These are phyloP conservation scores for Brienomyrus longianalis DNA, from an alignment of 2,113 vertebrate species.

Conservation along the genomic window DNA sequence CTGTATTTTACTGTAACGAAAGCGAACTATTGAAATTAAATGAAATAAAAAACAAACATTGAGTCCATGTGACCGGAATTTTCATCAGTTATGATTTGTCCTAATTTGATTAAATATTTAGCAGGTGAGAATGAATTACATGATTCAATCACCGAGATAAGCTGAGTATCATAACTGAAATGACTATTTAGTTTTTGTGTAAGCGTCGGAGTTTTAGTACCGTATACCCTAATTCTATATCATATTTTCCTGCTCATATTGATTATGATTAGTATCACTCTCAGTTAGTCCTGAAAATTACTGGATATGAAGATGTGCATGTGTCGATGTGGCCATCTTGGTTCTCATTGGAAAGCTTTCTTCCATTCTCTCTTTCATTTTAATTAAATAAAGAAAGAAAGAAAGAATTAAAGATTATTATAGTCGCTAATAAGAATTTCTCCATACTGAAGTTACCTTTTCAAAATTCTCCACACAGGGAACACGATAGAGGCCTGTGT, in stretches of 20 bases:
- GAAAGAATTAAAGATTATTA: too few species aligned
- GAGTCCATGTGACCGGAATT: background rate
- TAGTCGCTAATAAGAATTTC: too few species aligned
- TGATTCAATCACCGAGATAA: background rate
- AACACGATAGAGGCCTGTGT: too few species aligned
- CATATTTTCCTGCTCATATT: background rate
- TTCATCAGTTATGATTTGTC: background rate
- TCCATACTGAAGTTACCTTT: too few species aligned
- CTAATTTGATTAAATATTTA: background rate
- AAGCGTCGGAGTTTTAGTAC: background rate
- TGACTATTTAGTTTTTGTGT: background rate
- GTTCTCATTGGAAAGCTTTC: too few species aligned
- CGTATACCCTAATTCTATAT: background rate
- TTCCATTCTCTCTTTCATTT: too few species aligned
- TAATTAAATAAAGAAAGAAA: too few species aligned
- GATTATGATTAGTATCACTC: background rate
- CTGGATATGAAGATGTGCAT: too few species aligned
- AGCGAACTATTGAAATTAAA: background rate
- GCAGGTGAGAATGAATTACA: background rate
- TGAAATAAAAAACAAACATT: background rate
- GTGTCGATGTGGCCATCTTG: too few species aligned
- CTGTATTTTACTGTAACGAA: background rate
- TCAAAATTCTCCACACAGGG: too few species aligned
- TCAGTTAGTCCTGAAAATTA: background rate
- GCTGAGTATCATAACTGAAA: background rate